Evolutionary conservation across 1,140 invertebrate genomes (phyloP).

Genomic region (Amphibalanus amphitrite): DNA sequence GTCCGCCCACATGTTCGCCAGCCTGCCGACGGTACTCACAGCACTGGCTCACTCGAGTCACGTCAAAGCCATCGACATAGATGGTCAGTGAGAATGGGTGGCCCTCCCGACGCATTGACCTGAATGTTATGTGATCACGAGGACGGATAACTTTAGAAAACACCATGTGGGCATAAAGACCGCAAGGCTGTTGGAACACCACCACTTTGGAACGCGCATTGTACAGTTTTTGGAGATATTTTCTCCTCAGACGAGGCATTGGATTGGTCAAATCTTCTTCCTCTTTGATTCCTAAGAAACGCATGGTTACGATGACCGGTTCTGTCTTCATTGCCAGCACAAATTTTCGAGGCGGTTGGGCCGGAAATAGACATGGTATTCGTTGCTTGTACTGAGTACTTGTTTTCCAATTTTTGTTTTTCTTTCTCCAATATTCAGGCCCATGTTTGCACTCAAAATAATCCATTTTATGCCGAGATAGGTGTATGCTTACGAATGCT

Average conservation of each 20-base stretch:
- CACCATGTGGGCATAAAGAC: background rate
- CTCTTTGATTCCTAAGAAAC: background rate
- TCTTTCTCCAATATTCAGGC: background rate
- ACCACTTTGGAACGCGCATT: background rate
- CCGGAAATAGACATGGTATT: background rate
- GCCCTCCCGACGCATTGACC: constrained; percentile 11
- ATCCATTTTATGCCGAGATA: background rate
- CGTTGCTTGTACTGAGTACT: background rate
- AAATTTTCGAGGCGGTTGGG: background rate
- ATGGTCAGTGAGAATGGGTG: constrained; percentile 16
- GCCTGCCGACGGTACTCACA: constrained; percentile 14
- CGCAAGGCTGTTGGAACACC: background rate
- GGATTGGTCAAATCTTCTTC: background rate
- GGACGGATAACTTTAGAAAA: background rate
- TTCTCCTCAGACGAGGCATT: background rate
- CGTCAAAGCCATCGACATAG: constrained; percentile 13
- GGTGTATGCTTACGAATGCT: no score
- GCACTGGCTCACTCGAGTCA: constrained; percentile 13
- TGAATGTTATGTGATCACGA: constrained; percentile 13
- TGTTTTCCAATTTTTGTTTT: constrained; percentile 1
- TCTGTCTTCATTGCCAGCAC: background rate
- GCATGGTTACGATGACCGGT: background rate
- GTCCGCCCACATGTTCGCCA: constrained; percentile 12
- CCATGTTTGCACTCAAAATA: background rate
- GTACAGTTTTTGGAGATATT: background rate